A percentile compares a stretch with the other conserved stretches of the same genome.
Evolutionary conservation across 2,113 vertebrate species (phyloP).

Genomic region (Labrus mixtus): DNA sequence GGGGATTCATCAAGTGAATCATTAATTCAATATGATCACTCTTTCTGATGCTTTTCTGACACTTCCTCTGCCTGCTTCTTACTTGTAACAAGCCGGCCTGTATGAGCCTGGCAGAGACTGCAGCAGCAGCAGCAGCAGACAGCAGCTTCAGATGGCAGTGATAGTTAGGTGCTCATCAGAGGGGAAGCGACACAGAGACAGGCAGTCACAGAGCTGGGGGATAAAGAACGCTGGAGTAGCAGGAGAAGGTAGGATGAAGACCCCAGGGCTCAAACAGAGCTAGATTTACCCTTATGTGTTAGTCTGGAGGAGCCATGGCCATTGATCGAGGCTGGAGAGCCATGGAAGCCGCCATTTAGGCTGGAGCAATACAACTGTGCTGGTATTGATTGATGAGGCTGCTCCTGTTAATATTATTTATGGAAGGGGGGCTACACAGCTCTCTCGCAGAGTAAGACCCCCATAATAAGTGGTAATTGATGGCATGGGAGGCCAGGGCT

Average conservation of each 20-base stretch:
- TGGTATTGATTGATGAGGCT: constrained; percentile 90
- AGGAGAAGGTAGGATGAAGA: constrained; percentile 59
- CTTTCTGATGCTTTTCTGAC: constrained; percentile 73
- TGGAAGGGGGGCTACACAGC: constrained; percentile 85
- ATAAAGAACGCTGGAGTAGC: constrained; percentile 61
- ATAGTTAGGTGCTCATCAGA: constrained; percentile 14
- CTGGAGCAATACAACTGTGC: constrained; percentile 90
- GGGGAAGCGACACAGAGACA: constrained; percentile 46
- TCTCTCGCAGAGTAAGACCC: constrained; percentile 84
- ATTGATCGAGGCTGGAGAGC: constrained; percentile 88
- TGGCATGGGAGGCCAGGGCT: constrained; percentile 88
- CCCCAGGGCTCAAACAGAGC: constrained; percentile 75
- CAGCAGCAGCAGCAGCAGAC: constrained; percentile 30
- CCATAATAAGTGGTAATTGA: constrained; percentile 98
- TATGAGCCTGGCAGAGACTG: constrained; percentile 32
- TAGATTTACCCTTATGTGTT: constrained; percentile 80
- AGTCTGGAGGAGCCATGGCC: constrained; percentile 76
- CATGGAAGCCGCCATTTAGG: constrained; percentile 84
- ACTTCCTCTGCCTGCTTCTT: constrained; percentile 60
- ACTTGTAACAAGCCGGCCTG: constrained; percentile 59
- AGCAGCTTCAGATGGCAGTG: constrained; percentile 26
- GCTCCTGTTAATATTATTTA: constrained; percentile 96
- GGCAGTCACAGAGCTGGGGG: constrained; percentile 41
- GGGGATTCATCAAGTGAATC: constrained; percentile 67
- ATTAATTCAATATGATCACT: constrained; percentile 76